Base-by-base conservation (phyloP, 2,113 vertebrate species). In the Apus apus region DNA sequence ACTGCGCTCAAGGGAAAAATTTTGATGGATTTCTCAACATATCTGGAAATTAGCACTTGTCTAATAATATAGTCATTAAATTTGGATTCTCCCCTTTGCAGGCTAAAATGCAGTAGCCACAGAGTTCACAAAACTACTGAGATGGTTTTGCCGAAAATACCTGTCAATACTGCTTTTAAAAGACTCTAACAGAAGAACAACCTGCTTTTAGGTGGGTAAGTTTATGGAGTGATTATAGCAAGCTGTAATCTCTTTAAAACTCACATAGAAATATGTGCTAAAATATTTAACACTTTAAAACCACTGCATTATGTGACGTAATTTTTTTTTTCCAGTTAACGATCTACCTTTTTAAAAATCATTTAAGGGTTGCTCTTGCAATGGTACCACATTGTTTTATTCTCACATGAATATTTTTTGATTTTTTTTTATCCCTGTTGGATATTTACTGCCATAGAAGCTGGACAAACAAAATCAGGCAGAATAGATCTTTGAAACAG, bases 71-170 rank as follows among this genome's bases (percentile, higher is more conserved):
- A 70, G 70, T 50, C 18, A 90, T 81, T 94, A 85, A 81, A 93
- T 72, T 45, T 89, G 73, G 64, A 88, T 95, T 94, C 94, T 91
- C 82, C 77, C 36, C 80, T 93, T 96, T 95, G 77, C 95, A 97
- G 94, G 93, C 74, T 76, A 87, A 89, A 30, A 85, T n/a, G 78
- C 48, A 82, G 70, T 80, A 96, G 90, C 80, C 86, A 90, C 57
- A 89, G 65, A 89, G 61, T 57, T 92, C 61, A 91, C 70, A 78
- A 81, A 94, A 89, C 75, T 45, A 71, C 81, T 82, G 94, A 94
- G 95, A 95, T 94, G 93, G 25, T 94, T 91, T 91, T 91, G 84
- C 77, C 1, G 66, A 82, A 91, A 95, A 68, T 85, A 91, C 70
- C 73, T 89, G 89, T 95, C 17, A 5, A 75, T 89, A 91, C 70